Evolutionary conservation across 2,888 invertebrate genomes (phyloP).

Genomic region (Vesta saturnalis): DNA sequence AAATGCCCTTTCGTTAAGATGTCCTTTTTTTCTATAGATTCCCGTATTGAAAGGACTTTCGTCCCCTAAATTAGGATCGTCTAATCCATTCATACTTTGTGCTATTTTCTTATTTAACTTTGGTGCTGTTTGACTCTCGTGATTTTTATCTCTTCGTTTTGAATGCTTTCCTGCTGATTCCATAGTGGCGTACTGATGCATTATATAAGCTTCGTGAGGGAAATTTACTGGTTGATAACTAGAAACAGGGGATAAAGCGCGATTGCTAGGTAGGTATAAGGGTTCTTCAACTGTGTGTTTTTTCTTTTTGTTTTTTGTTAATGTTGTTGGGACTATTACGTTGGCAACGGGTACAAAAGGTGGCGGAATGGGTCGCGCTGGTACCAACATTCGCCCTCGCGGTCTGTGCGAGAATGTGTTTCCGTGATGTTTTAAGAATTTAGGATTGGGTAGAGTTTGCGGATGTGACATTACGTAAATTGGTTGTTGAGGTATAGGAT

Average conservation of each 20-base stretch:
- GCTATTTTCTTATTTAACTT: constrained; percentile 70
- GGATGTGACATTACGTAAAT: constrained; percentile 59
- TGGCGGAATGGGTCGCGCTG: constrained; percentile 64
- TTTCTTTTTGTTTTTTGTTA: constrained; percentile 67
- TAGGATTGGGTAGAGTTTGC: constrained; percentile 61
- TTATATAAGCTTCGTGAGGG: constrained; percentile 68
- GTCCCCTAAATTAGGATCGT: constrained; percentile 61
- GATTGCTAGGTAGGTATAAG: constrained; percentile 67
- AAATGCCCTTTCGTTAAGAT: constrained; percentile 91
- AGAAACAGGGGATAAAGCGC: constrained; percentile 68
- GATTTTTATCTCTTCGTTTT: constrained; percentile 69
- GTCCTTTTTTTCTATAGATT: constrained; percentile 92
- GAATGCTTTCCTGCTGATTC: constrained; percentile 58
- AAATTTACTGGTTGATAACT: constrained; percentile 68
- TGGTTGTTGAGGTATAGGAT: constrained; percentile 57
- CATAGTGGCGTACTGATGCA: constrained; percentile 68
- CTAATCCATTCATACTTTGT: constrained; percentile 74
- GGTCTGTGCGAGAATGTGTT: constrained; percentile 66
- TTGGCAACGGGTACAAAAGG: constrained; percentile 59
- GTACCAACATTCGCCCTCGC: constrained; percentile 66
- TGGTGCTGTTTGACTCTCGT: constrained; percentile 62
- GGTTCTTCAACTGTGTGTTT: constrained; percentile 68
- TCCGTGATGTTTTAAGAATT: constrained; percentile 62
- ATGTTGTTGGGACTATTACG: constrained; percentile 62
- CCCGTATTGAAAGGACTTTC: constrained; percentile 78